Base-by-base conservation (phyloP, 2,113 vertebrate species). In the Phyllostomus discolor region DNA sequence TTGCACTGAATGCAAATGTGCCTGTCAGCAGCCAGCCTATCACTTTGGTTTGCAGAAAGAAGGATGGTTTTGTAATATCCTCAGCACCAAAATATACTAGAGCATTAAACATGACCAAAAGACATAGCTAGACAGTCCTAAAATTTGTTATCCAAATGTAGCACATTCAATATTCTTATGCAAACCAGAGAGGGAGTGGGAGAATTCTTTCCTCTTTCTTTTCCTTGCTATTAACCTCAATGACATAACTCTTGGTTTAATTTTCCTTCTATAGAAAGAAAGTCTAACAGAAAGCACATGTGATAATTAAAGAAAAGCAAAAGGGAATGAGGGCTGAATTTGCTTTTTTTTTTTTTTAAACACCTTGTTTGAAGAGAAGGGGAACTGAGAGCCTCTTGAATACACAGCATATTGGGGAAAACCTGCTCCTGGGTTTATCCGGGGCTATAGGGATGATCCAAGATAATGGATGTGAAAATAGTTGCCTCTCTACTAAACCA, bases 121-220 rank as follows among this genome's bases (percentile, higher is more conserved):
- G 66, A 78, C 2, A 0, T 33, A 75, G 48, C 15, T 43, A n/a
- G 11, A 75, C 48, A 48, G 33, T 24, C 24, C 19, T 79, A 69
- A 17, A 79, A 31, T 20, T 48, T 89, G 33, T 66, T 78, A 52
- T 89, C 79, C 41, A 67, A 46, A 83, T 35, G 10, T 7, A 94
- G 38, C 67, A 57, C 16, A 80, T 79, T 48, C 26, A 38, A 15
- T 80, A 62, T 88, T 82, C 31, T 66, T 52, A 50, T 33, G 67
- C 31, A 96, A 96, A 92, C 38, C 48, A 76, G 67, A 95, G 54
- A 86, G 85, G 59, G 95, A 86, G 50, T 69, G 19, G 31, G 64
- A 35, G 19, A 28, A 96, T 92, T 92, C 19, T 90, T 94, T 69
- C 54, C 35, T 93, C 24, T 96, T 88, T 50, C 64, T 94, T 94